phyloP scores from a whole-genome alignment of 2,888 invertebrate species.

The Ditylenchus weischeri region DNA sequence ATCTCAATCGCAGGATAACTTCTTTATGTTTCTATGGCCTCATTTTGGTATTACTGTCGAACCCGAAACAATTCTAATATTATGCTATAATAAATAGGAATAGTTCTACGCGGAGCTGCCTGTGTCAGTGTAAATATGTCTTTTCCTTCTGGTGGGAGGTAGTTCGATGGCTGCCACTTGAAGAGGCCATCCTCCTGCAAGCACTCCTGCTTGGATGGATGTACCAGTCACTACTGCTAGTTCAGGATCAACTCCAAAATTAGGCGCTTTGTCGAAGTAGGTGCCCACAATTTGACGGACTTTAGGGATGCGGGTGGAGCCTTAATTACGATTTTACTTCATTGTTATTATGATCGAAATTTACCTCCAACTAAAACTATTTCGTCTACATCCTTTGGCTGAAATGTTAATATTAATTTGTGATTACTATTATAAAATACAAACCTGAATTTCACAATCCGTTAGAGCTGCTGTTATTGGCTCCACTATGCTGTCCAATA shows the following conservation, averaged over 20 bases:
- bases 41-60: too few species aligned
- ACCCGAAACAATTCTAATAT: too few species aligned
- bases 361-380: constrained; percentile 63
- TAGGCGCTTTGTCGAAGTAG: constrained; percentile 60
- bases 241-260: constrained; percentile 62
- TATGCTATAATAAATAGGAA: too few species aligned
- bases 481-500: constrained; percentile 61
- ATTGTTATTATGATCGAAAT: too few species aligned
- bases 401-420: too few species aligned
- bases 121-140: constrained; percentile 47
- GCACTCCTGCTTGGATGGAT: constrained; percentile 63
- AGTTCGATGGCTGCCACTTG: constrained; percentile 60
- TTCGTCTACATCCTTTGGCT: constrained; percentile 60
- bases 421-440: too few species aligned
- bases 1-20: too few species aligned
- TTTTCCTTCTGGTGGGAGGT: constrained; percentile 46
- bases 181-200: constrained; percentile 64
- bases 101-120: too few species aligned
- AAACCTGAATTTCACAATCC: constrained; percentile 46
- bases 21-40: too few species aligned
- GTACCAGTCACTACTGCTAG: constrained; percentile 63
- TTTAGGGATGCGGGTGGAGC: constrained; percentile 62
- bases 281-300: constrained; percentile 61
- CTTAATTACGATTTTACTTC: too few species aligned
- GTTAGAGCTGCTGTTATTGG: constrained; percentile 61